These are phyloP conservation scores for Altica lythri DNA, from an alignment of 2,888 invertebrate species.

Conservation along the genomic window DNA sequence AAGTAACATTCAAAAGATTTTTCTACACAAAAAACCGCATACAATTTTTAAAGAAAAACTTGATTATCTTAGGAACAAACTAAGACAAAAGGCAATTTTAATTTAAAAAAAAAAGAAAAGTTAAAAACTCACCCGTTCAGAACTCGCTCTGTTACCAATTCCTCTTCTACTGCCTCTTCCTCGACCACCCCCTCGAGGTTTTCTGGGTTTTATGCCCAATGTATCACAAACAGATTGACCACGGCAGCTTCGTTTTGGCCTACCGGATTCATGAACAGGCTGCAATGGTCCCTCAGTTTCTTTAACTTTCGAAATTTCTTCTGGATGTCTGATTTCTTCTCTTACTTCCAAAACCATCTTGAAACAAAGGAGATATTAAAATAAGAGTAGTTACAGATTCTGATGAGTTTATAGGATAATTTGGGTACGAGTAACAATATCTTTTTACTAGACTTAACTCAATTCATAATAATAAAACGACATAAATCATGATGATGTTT, in stretches of 20 bases:
- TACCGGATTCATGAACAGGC: conserved; percentile 42
- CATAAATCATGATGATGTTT: too few relatives aligned
- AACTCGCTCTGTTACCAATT: conserved; percentile 30
- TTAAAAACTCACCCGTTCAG: conserved; percentile 43
- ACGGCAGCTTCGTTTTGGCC: conserved; percentile 57
- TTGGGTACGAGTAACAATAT: too few relatives aligned
- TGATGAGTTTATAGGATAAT: too few relatives aligned
- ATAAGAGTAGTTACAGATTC: too few relatives aligned
- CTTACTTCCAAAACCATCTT: conserved; percentile 54
- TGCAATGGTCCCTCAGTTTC: conserved; percentile 3
- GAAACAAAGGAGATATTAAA: conserved; percentile 2
- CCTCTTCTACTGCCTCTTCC: conserved; percentile 48
- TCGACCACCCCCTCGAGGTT: conserved; percentile 51
- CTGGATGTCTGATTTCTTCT: conserved; percentile 51
- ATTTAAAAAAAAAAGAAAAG: conserved; percentile 23
- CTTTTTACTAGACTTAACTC: too few relatives aligned
- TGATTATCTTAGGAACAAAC: not conserved
- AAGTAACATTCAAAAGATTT: too few relatives aligned
- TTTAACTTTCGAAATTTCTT: conserved; percentile 28
- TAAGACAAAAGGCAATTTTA: too few relatives aligned
- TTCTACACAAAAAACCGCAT: too few relatives aligned
- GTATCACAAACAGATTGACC: conserved; percentile 54
- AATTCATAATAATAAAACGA: too few relatives aligned
- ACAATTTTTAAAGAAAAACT: not conserved
- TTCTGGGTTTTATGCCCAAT: conserved; percentile 54